Evolutionary conservation across 2,113 vertebrate genomes (phyloP).

Genomic region (Corythoichthys intestinalis): DNA sequence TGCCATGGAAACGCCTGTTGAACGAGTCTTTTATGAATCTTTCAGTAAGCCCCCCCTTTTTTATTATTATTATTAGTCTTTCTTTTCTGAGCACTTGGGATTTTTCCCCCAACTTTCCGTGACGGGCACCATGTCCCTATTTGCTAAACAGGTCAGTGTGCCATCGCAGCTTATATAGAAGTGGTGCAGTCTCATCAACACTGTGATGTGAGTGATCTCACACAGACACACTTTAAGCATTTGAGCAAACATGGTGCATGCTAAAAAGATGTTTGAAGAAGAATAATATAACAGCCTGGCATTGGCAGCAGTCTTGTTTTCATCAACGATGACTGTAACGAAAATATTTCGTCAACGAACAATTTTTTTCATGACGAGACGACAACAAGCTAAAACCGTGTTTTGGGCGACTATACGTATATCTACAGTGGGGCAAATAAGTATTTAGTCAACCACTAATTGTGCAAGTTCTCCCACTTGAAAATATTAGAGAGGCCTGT

Average conservation of each 20-base stretch:
- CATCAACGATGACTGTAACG: constrained; percentile 13
- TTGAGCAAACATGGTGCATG: constrained; percentile 26
- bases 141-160: constrained; percentile 14
- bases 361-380: too few species aligned
- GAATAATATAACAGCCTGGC: neutral
- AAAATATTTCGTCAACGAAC: too few species aligned
- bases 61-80: neutral
- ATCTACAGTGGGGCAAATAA: too few species aligned
- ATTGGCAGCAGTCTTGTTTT: neutral
- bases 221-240: neutral
- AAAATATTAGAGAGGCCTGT: too few species aligned
- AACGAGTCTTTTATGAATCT: constrained; percentile 65
- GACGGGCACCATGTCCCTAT: neutral
- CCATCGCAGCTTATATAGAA: neutral
- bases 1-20: constrained; percentile 72
- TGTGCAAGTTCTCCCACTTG: too few species aligned
- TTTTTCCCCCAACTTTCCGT: constrained; percentile 48
- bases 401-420: too few species aligned
- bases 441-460: too few species aligned
- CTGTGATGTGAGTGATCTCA: neutral
- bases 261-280: constrained; percentile 24
- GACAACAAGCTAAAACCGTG: too few species aligned
- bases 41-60: constrained; percentile 44
- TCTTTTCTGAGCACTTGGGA: constrained; percentile 47
- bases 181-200: neutral